Evolutionary conservation across 2,113 vertebrate genomes (phyloP).

Genomic region (Zosterops japonicus): DNA sequence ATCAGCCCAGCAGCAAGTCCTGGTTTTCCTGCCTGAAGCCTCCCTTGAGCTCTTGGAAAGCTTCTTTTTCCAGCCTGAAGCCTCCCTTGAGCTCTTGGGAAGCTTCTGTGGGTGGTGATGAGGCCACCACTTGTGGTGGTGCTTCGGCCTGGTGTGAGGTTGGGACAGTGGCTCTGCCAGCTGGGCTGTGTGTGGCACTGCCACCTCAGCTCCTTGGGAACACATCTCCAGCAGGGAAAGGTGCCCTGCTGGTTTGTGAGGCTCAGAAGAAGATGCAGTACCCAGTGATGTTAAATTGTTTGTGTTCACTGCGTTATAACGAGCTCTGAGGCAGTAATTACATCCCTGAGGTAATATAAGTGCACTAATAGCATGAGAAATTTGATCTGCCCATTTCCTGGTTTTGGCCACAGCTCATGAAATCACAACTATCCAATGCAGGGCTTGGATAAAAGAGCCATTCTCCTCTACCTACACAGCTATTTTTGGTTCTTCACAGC

Average conservation of each 20-base stretch:
- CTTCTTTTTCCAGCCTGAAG: neutral
- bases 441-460: slow-evolving; percentile 4
- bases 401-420: slow-evolving; percentile 20
- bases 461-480: neutral
- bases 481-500: neutral
- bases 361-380: slow-evolving; percentile 24
- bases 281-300: neutral
- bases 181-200: neutral
- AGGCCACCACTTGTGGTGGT: neutral
- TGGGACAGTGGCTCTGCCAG: neutral
- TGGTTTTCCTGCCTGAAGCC: neutral
- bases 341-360: slow-evolving; percentile 43
- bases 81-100: neutral
- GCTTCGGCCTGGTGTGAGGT: neutral
- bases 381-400: slow-evolving; percentile 7
- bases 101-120: too few relatives aligned
- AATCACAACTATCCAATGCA: neutral
- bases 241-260: neutral
- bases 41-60: neutral
- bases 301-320: neutral
- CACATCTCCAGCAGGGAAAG: neutral
- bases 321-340: slow-evolving; percentile 32
- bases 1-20: neutral
- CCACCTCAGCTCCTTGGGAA: neutral
- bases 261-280: neutral